A percentile compares a stretch with the other conserved stretches of the same genome.
Conservation (phyloP, 2,113 vertebrate species). For the Myrmophylax atrothorax region DNA sequence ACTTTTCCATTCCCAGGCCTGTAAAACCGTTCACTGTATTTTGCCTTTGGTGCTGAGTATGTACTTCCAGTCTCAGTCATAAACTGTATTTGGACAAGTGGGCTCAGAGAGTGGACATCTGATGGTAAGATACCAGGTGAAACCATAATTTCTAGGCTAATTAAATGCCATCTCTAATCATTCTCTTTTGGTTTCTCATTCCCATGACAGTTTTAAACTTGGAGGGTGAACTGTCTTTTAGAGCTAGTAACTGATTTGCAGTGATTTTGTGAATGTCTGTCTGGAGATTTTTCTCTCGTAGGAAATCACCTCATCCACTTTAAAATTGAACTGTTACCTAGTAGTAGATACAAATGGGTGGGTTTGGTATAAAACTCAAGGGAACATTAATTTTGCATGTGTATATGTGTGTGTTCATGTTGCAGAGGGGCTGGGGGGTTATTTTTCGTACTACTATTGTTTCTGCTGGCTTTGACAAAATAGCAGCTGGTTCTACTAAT, state of each 20-base stretch:
- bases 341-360: neutral
- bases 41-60: neutral
- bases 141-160: neutral
- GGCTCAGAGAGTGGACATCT: neutral
- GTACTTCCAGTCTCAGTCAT: neutral
- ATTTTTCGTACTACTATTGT: neutral
- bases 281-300: neutral
- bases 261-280: neutral
- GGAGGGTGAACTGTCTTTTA: neutral
- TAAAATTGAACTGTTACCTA: neutral
- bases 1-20: neutral
- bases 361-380: neutral
- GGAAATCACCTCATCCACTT: neutral
- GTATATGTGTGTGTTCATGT: neutral
- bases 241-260: neutral
- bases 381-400: neutral
- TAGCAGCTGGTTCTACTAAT: neutral
- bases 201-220: neutral
- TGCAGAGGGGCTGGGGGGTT: neutral
- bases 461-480: neutral
- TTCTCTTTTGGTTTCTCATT: neutral
- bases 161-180: neutral
- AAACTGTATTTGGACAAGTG: neutral
- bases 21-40: neutral
- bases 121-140: neutral